Evolutionary conservation across 2,113 vertebrate genomes (phyloP).

Genomic region (Mionectes macconnelli): DNA sequence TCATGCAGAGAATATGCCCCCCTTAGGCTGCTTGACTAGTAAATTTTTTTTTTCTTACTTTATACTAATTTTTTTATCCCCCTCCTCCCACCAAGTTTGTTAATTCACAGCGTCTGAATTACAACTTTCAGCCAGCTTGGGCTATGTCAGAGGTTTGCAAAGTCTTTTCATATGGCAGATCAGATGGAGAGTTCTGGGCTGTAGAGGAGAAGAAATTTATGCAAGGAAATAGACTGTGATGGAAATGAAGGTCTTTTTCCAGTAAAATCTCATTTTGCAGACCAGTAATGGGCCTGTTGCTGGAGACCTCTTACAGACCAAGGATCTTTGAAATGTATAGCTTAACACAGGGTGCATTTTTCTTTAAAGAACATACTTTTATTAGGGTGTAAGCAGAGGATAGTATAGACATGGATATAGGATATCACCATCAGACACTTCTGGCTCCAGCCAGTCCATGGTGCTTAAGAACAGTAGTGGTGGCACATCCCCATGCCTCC

Average conservation of each 20-base stretch:
- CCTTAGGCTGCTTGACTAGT: neutral
- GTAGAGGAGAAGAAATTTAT: neutral
- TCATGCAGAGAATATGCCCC: neutral
- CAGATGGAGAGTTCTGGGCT: neutral
- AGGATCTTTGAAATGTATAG: neutral
- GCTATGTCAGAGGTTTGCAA: neutral
- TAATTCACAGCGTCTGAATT: neutral
- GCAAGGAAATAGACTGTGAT: neutral
- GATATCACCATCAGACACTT: neutral
- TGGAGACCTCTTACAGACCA: neutral
- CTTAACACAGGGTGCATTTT: neutral
- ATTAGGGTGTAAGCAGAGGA: neutral
- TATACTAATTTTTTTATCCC: too few relatives aligned
- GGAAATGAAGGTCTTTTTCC: constrained; percentile 28
- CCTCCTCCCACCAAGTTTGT: neutral
- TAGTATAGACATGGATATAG: neutral
- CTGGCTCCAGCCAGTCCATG: accelerated
- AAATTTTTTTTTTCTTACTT: neutral
- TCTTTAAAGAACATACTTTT: neutral
- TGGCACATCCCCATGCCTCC: neutral
- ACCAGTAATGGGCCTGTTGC: neutral
- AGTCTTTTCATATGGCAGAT: neutral
- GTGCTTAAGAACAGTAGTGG: accelerated
- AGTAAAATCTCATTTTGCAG: neutral
- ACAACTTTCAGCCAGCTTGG: neutral